Evolutionary conservation across 2,888 invertebrate species (phyloP).

Genomic region (Lymantria monacha): DNA sequence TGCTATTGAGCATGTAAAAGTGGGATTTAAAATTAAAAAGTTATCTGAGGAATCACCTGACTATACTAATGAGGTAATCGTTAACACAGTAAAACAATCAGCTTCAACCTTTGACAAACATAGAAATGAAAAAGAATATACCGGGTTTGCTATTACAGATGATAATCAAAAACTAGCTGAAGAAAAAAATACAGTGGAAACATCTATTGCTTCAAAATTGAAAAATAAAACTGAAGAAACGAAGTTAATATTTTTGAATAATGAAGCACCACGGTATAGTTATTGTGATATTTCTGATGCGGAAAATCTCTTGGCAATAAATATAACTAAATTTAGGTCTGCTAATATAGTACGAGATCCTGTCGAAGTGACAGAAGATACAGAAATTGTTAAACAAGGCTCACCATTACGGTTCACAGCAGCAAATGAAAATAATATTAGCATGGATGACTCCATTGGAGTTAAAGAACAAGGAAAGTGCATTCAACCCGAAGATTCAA

Average conservation of each 20-base stretch:
- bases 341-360: slow-evolving; percentile 22
- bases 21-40: background rate
- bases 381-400: background rate
- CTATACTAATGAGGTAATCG: background rate
- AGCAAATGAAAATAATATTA: background rate
- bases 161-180: background rate
- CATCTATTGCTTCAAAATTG: slow-evolving; percentile 2
- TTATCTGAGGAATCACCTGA: background rate
- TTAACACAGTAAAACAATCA: background rate
- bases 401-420: background rate
- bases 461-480: slow-evolving; percentile 2
- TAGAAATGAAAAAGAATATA: background rate
- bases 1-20: background rate
- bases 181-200: slow-evolving; percentile 25
- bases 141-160: background rate
- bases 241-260: background rate
- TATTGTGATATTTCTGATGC: slow-evolving; percentile 46
- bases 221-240: background rate
- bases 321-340: slow-evolving; percentile 28
- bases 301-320: slow-evolving; percentile 38
- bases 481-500: slow-evolving; percentile 5
- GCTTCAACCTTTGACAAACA: background rate
- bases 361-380: slow-evolving; percentile 4
- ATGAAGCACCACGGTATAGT: slow-evolving; percentile 14
- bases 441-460: background rate